Evolutionary conservation across 2,888 invertebrate species (phyloP), one percentile per base, ranked within the genome.

Genomic region (Blastobasis adustella): DNA sequence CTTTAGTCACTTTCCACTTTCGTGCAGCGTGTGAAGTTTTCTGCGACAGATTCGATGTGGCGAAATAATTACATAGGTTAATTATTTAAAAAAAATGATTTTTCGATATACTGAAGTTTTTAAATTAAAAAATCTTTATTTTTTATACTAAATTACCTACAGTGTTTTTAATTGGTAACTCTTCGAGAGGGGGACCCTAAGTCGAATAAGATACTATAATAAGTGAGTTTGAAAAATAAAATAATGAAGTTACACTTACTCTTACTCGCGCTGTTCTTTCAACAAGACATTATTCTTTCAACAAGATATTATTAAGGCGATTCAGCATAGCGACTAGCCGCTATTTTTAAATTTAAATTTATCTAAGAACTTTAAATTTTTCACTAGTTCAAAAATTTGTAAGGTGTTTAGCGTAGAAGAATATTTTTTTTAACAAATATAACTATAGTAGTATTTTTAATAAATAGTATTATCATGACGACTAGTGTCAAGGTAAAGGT

Each of bases 401-500:
- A 75, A 81, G 73, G 73, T 77, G 76, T 79, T 78, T 82, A 86
- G 83, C 82, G 77, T 87, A 86, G 87, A 87, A 87, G 87, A 87
- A 87, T 86, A 87, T 69, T 79, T 82, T n/a, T 79, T 76, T 76
- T 79, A 82, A 82, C 76, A 81, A 79, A 80, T 82, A 76, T 79
- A 77, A 69, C 71, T 79, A 76, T 72, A 71, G 61, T 68, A 65
- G 60, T 65, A 67, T 69, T 70, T 67, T 69, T 72, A 67, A 74
- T 72, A 75, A 73, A 74, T 81, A 80, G 69, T 66, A 70, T 69
- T 79, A 80, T 76, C 73, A 74, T 58, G 65, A 67, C 65, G 66
- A 72, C 65, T 70, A 73, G 64, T 58, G 56, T 70, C 63, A 74
- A 78, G 73, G 70, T 76, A 75, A 77, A 73, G 74, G 71, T 79